Base-by-base conservation (phyloP, 2,113 vertebrate species). In the Todiramphus saurophagus region DNA sequence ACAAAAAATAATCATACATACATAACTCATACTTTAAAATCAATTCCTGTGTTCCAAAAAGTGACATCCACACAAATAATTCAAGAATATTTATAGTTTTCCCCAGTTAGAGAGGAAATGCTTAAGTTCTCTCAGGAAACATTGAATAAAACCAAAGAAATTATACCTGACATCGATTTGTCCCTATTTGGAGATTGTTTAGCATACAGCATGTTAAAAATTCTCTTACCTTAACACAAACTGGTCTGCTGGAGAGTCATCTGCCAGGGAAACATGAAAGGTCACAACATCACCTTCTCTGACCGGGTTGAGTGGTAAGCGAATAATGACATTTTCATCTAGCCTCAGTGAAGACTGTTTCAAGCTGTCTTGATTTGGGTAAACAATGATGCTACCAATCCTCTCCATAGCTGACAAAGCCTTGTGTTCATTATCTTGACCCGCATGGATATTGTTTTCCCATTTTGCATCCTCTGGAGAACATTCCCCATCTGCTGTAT, bases 241-340 rank as follows among this genome's bases (percentile, higher is more conserved):
- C 95, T 98, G 98, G 55, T 99, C 98, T 56, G 93, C 97, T 44
- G 94, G 89, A 0, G 99, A 99, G 70, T 97, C 94, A 2, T 98
- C 97, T 83, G 97, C 97, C 97, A 99, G 98, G 79, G 98, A 98
- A 55, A 99, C 83, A 13, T 98, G 97, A 78, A 99, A 99, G 59
- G 98, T 98, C 89, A 99, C 98, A 2, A 97, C 97, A 35, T 98
- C 99, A 23, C 99, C 99, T 59, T 99, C 99, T 56, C 98, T 98
- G 73, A 99, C 97, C 0, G 99, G 99, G 83, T 98, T 99, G 73
- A 98, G 97, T 1, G 99, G 99, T 13, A 99, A 98, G 9, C 98
- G 96, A 88, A 99, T 97, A 85, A 98, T 90, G 2, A 99, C 58
- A 31, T 99, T 99, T 33, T 98, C 97, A 72, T 99, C 99, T 55